Conservation (phyloP, 2,113 vertebrate genomes). For the Seriola rivoliana region DNA sequence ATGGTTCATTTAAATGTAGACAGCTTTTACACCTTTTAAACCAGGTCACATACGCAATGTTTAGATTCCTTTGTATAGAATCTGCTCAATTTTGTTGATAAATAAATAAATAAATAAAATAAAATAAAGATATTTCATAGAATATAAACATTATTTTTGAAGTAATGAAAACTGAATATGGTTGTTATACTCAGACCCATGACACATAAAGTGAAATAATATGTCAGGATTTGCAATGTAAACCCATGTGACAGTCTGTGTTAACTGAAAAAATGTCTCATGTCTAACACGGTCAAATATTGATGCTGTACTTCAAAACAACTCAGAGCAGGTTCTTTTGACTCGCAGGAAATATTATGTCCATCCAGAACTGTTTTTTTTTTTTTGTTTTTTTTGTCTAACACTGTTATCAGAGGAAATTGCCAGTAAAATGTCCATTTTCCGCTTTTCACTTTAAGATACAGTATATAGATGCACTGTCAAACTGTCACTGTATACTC, state of each 20-base stretch:
- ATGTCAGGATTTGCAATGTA: not conserved
- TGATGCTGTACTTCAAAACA: not conserved
- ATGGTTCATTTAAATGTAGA: constrained; percentile 23
- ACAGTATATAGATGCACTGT: not conserved
- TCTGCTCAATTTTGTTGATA: not conserved
- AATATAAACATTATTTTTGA: not conserved
- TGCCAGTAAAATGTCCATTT: not conserved
- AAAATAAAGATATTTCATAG: not conserved
- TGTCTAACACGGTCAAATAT: not conserved
- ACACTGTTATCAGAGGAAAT: not conserved
- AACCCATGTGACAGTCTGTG: constrained; percentile 8
- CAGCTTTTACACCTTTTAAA: constrained; percentile 29
- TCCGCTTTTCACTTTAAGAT: not conserved
- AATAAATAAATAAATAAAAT: too few relatives aligned
- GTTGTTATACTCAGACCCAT: not conserved
- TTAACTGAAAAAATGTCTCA: constrained; percentile 3
- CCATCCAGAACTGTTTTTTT: constrained; percentile 1
- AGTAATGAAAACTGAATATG: not conserved
- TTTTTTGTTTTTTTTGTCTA: constrained; percentile 3
- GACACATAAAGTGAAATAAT: not conserved
- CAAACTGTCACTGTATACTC: not conserved
- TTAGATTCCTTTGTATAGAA: not conserved
- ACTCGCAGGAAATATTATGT: constrained; percentile 5
- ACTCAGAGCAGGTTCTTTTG: not conserved
- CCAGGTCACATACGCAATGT: not conserved